Evolutionary conservation across 2,797 vertebrate species (phyloP).

Genomic region (Cyclura pinguis): DNA sequence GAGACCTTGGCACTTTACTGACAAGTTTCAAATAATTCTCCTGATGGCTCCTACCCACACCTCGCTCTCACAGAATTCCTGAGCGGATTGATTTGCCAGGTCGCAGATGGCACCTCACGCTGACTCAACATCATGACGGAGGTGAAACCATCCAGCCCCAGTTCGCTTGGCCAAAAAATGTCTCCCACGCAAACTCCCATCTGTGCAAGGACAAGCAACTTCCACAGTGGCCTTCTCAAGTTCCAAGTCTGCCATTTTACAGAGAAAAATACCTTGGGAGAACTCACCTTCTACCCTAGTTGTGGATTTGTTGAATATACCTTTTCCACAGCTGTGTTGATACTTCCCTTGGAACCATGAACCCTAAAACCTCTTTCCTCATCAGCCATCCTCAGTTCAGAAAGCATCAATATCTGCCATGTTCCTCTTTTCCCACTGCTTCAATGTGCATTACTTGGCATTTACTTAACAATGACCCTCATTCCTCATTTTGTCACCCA

Average conservation of each 20-base stretch:
- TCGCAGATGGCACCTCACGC: conserved; percentile 1
- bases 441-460: too few relatives aligned
- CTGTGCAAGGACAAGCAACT: background rate
- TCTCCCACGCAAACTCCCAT: conserved; percentile 2
- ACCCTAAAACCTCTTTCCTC: too few relatives aligned
- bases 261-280: too few relatives aligned
- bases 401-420: too few relatives aligned
- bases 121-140: background rate
- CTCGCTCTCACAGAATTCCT: background rate
- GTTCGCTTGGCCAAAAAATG: background rate
- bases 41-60: background rate
- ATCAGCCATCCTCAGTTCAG: too few relatives aligned
- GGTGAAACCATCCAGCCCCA: background rate
- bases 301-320: background rate
- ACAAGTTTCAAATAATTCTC: background rate
- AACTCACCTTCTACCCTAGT: background rate
- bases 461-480: too few relatives aligned
- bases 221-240: background rate
- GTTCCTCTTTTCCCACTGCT: too few relatives aligned
- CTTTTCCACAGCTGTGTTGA: background rate
- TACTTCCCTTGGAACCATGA: background rate
- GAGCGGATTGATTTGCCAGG: background rate
- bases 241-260: too few relatives aligned
- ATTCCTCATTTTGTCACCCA: too few relatives aligned
- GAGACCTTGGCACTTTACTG: background rate